A percentile compares a stretch with the other conserved stretches of the same genome.
phyloP scores from a whole-genome alignment of 2,797 vertebrate genomes.

The Hypotaenidia philippensis region DNA sequence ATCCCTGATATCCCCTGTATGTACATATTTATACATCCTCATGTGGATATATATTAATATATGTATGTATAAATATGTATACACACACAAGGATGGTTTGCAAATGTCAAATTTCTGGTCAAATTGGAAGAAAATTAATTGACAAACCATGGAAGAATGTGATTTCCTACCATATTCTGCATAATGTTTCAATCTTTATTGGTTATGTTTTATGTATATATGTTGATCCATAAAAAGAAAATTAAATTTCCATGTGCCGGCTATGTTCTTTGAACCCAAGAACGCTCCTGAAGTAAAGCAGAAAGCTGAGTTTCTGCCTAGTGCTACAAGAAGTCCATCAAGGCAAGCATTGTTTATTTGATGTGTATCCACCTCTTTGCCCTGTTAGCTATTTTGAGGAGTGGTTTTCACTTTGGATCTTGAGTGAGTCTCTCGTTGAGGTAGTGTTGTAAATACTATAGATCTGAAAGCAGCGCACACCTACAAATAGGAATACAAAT shows the following conservation, averaged over 20 bases:
- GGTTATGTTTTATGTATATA: background rate
- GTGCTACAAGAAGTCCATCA: background rate
- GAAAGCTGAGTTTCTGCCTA: background rate
- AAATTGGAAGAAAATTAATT: background rate
- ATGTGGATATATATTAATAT: too few relatives aligned
- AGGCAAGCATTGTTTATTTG: background rate
- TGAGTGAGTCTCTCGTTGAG: background rate
- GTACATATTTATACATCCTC: too few relatives aligned
- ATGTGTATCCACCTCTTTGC: background rate
- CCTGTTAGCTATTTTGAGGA: background rate
- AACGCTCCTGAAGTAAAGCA: background rate
- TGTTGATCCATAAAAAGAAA: background rate
- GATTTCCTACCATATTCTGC: background rate
- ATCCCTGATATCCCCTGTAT: too few relatives aligned
- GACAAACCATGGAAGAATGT: background rate
- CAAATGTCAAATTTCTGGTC: background rate
- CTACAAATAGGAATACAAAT: background rate
- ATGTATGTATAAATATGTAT: too few relatives aligned
- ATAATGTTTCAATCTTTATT: background rate
- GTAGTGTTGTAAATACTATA: background rate
- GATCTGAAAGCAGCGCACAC: accelerated
- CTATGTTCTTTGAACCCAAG: background rate
- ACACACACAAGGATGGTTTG: background rate
- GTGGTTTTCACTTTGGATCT: background rate
- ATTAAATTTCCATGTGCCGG: background rate